These are phyloP conservation scores for Entosphenus tridentatus DNA, from an alignment of 2,113 vertebrate species.

Conservation along the genomic window DNA sequence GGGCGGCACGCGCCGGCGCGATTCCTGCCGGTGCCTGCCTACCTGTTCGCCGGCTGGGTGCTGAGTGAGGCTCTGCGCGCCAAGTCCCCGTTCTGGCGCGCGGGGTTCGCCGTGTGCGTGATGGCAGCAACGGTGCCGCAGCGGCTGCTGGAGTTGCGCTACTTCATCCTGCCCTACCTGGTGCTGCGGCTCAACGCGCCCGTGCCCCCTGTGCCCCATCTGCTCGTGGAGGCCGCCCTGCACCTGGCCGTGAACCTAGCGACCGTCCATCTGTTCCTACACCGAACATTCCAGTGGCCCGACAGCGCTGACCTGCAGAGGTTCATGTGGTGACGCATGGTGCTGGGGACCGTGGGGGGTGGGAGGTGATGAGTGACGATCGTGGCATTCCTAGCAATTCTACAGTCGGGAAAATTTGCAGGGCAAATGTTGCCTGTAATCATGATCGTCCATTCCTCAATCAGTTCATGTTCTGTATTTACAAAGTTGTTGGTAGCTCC, in stretches of 20 bases:
- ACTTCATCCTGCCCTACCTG: slow-evolving; percentile 78
- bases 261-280: slow-evolving; percentile 55
- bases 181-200: slow-evolving; percentile 68
- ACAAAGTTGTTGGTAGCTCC: no score
- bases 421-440: no score
- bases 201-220: slow-evolving; percentile 31
- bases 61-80: slow-evolving; percentile 49
- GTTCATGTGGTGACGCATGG: slow-evolving; percentile 62
- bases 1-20: slow-evolving; percentile 43
- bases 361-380: no score
- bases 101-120: slow-evolving; percentile 46
- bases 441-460: no score
- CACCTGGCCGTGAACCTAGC: slow-evolving; percentile 41
- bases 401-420: no score
- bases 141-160: slow-evolving; percentile 79
- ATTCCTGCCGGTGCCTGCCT: slow-evolving; percentile 49
- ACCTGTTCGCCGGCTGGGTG: slow-evolving; percentile 63
- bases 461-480: no score
- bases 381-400: no score
- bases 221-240: slow-evolving; percentile 41
- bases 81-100: slow-evolving; percentile 55
- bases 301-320: slow-evolving; percentile 45
- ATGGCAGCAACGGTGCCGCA: slow-evolving; percentile 46
- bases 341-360: no score
- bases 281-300: slow-evolving; percentile 61